Base-by-base conservation (phyloP, 2,113 vertebrate genomes). In the Nothocercus julius region DNA sequence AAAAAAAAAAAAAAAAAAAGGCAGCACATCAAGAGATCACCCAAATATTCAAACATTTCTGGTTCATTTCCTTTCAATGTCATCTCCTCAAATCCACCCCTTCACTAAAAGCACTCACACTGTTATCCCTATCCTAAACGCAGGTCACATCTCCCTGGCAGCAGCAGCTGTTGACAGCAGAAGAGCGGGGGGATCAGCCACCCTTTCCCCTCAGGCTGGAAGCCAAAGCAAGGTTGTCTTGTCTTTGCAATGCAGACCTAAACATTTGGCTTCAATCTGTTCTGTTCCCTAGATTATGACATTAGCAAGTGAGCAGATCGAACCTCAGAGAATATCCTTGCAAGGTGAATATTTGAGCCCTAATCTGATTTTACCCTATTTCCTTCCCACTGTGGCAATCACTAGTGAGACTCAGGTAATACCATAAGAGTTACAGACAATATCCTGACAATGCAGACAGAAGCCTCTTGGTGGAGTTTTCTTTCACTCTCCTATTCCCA, bases 141-240 rank as follows among this genome's bases (percentile, higher is more conserved):
- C 84, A 82, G 84, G 87, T 82, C 95, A 95, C 72, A 89, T 91
- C 85, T 92, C 85, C 76, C 85, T 85, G 76, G 63, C 76, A 95
- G 58, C 72, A 85, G 58, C 73, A 91, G 82, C 84, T 93, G 94
- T 79, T 87, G 90, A 13, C 82, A 73, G n/a, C 30, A 54, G 62
- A 73, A 67, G 79, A 85, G 75, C 76, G 74, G 32, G 42, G 61
- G 83, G 79, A 87, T 63, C 85, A 85, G 90, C 87, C 85, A 91
- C 76, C 87, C 85, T 85, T 47, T 67, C 85, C 82, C 89, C 85
- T 91, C 42, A 54, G 89, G 93, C 95, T 77, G 59, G 45, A 13
- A 80, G 87, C 87, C 95, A 95, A 85, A 80, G 49, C 51, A 77
- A 87, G 84, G 78, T 7, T 85, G 78, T 74, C 45, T 89, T 87